Base-by-base conservation (phyloP, 2,888 invertebrate genomes). In the Drosophila rellima region DNA sequence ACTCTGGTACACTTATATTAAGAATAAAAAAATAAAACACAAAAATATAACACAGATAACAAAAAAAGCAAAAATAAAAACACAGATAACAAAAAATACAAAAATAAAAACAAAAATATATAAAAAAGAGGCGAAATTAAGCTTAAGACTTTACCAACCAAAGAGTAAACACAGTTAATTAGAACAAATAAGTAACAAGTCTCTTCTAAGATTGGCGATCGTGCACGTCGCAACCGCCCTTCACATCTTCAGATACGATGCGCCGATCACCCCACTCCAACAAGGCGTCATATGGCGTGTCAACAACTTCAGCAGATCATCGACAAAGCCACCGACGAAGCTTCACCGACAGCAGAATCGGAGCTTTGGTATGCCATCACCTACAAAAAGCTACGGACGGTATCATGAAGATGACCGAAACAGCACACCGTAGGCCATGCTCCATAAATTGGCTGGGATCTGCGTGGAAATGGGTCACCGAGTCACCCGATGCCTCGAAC, bases 401-500 rank as follows among this genome's bases (percentile, higher is more conserved):
- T 4, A 47, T 48, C n/a, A 5, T 18, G 1, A n/a, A 29, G 4
- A 48, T 40, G 40, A 29, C 39, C 15, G 31, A 23, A 10, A 33
- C 45, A 11, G 5, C 60, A 20, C 20, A 29, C n/a, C 44, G 17
- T 2, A 44, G 5, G 31, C 33, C 15, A 18, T 23, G 65, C 3
- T 64, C 59, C n/a, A 60, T 62, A 20, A 18, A 75, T 11, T 33
- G 75, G 62, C 29, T 72, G 8, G 67, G 63, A 40, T 45, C 66
- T 0, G 69, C 69, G 3, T 70, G 69, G 26, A 67, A 75, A 35
- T 75, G 66, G 66, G 26, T 70, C n/a, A 67, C 70, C 1, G 56
- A 37, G 0, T 39, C 52, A n/a, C 40, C 29, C 6, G n/a, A n/a
- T n/a, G n/a, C n/a, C n/a, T n/a, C n/a, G n/a, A n/a, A n/a, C n/a